A percentile compares a stretch with the other conserved stretches of the same genome.
phyloP scores from a whole-genome alignment of 92 coral and sea anemone genomes.

The Virgularia gustaviana region DNA sequence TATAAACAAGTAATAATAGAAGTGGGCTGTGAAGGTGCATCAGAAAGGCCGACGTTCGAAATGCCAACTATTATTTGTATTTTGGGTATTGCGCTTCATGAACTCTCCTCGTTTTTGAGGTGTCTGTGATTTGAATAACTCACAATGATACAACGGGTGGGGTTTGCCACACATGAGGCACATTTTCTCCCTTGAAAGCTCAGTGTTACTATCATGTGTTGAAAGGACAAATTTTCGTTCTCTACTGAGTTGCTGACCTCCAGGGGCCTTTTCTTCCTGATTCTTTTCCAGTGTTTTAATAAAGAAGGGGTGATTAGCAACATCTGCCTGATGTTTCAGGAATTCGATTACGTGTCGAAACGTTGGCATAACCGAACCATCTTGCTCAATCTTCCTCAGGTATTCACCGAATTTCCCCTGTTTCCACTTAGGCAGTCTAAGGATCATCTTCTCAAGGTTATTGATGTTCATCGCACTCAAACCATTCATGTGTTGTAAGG shows the following conservation, averaged over 20 bases:
- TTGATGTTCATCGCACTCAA: conserved; percentile 47
- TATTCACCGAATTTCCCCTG: conserved; percentile 53
- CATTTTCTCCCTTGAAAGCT: background rate
- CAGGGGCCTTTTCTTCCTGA: background rate
- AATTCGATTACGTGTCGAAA: conserved; percentile 50
- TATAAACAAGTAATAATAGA: too few species aligned
- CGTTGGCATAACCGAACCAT: conserved; percentile 46
- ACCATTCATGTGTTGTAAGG: conserved; percentile 40
- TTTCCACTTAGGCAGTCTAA: conserved; percentile 45
- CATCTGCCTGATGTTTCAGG: conserved; percentile 50
- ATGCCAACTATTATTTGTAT: too few species aligned
- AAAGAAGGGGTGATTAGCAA: conserved; percentile 58
- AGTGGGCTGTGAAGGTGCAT: too few species aligned
- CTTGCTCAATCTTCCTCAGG: conserved; percentile 31
- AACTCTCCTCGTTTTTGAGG: conserved; percentile 35
- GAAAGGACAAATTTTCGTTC: background rate
- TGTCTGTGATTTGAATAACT: conserved; percentile 36
- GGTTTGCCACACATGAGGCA: conserved; percentile 40
- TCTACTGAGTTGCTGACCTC: background rate
- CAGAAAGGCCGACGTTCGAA: too few species aligned
- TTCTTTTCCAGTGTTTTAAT: background rate
- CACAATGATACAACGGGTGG: conserved; percentile 40
- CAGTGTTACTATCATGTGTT: background rate
- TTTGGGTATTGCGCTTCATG: conserved; percentile 8
- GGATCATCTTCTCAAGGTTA: conserved; percentile 40